Evolutionary conservation across 2,797 vertebrate genomes (phyloP).

Genomic region (Chanos chanos): DNA sequence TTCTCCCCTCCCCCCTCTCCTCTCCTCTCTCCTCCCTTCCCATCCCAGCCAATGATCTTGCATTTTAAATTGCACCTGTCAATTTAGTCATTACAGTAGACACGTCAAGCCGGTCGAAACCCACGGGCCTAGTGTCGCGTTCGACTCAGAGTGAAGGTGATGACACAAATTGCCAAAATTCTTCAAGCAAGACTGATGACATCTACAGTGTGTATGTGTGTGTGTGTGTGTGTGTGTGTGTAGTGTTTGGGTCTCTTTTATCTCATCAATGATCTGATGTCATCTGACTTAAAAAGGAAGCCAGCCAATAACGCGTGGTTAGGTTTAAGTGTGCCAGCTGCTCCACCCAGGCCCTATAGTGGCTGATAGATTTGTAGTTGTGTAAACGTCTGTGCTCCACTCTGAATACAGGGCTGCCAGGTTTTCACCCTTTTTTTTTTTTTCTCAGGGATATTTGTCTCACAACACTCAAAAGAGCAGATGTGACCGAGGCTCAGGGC

Average conservation of each 20-base stretch:
- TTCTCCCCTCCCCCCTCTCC: slow-evolving; percentile 7
- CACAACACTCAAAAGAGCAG: too few relatives aligned
- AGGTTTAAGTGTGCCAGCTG: slow-evolving; percentile 42
- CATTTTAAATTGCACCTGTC: slow-evolving; percentile 21
- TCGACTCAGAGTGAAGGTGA: slow-evolving; percentile 45
- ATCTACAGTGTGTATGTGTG: too few relatives aligned
- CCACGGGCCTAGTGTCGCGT: too few relatives aligned
- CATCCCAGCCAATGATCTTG: too few relatives aligned
- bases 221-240: slow-evolving; percentile 27
- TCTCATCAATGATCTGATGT: slow-evolving; percentile 17
- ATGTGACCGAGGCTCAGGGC: too few relatives aligned
- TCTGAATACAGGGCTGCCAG: slow-evolving; percentile 18
- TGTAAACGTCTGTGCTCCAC: slow-evolving; percentile 42
- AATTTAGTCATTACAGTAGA: slow-evolving; percentile 11
- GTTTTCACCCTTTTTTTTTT: slow-evolving; percentile 29
- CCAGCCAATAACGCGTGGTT: slow-evolving; percentile 35
- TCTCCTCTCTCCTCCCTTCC: slow-evolving; percentile 1
- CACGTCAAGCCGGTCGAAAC: too few relatives aligned
- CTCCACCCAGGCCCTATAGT: slow-evolving; percentile 25
- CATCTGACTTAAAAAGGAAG: slow-evolving; percentile 1
- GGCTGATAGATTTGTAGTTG: slow-evolving; percentile 50
- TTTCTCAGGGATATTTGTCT: background rate
- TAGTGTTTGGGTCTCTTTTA: slow-evolving; percentile 42
- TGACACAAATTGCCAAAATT: too few relatives aligned
- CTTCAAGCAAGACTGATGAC: too few relatives aligned